Base-by-base conservation (phyloP, 2,888 invertebrate genomes). In the Yponomeuta cagnagella region DNA sequence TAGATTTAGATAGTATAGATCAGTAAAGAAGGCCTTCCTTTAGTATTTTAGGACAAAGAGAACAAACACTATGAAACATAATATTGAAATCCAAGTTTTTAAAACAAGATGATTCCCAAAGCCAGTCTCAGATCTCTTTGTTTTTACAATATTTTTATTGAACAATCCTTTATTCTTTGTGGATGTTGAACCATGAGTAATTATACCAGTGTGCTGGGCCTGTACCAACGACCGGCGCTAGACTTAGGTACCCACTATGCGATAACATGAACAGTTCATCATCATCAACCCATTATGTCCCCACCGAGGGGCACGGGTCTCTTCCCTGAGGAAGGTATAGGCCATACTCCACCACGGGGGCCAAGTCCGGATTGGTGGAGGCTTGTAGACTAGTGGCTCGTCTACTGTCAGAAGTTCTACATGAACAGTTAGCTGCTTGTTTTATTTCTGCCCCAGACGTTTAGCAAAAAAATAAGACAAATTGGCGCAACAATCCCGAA, bases 161-260 rank as follows among this genome's bases (percentile, higher is more conserved):
- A 63, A 70, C 48, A 33, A 71, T 71, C 48, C 68, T 63, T 72
- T 52, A 31, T 43, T 15, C 67, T 67, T 12, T 67, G 15, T 37
- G n/a, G 33, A 30, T 65, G 33, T 12, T 23, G 52, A n/a, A 68
- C 23, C 68, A 31, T 48, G 23, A 68, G 23, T 30, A 68, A 68
- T 68, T 68, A 68, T 58, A 68, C 52, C 68, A 68, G 68, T 68
- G 15, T 52, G 48, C 66, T 33, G 10, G 30, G 63, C n/a, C 67
- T 33, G 43, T 48, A 52, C 23, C 68, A 52, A 52, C 30, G 68
- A 68, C 52, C 68, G 37, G n/a, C 31, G 23, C 64, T 30, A 64
- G 67, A 67, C 37, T 33, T 37, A 66, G 30, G 23, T 65, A 31
- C 12, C 23, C 31, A 31, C 65, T 12, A 4, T 31, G 65, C 30